Evolutionary conservation across 2,888 invertebrate genomes (phyloP).

Genomic region (Lathronympha strigana): DNA sequence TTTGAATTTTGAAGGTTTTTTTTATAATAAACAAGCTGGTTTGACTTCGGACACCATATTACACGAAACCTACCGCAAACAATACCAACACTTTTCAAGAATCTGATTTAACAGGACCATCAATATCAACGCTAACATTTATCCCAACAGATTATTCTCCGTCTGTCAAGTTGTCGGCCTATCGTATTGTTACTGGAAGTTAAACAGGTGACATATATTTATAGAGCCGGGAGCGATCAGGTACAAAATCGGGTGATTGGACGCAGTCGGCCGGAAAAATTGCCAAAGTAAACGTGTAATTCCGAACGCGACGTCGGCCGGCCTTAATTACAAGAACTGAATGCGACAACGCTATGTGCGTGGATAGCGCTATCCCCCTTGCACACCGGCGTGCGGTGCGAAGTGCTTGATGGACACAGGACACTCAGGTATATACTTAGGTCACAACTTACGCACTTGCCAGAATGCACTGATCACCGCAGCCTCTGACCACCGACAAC

Average conservation of each 20-base stretch:
- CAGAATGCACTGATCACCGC: too few species aligned
- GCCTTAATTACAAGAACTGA: too few species aligned
- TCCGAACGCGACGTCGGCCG: neutral
- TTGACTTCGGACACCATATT: too few species aligned
- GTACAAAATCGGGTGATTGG: slow-evolving; percentile 51
- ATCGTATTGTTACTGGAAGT: slow-evolving; percentile 26
- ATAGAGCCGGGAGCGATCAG: slow-evolving; percentile 40
- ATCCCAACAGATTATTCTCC: slow-evolving; percentile 10
- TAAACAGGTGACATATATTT: slow-evolving; percentile 46
- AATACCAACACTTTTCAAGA: neutral
- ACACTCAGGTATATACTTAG: too few species aligned
- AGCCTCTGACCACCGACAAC: too few species aligned
- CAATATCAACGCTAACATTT: slow-evolving; percentile 1
- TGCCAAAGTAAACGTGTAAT: slow-evolving; percentile 38
- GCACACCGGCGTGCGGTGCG: too few species aligned
- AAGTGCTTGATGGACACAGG: too few species aligned
- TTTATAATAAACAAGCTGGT: too few species aligned
- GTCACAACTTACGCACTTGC: too few species aligned
- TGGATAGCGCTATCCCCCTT: too few species aligned
- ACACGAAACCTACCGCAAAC: neutral
- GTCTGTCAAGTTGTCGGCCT: slow-evolving; percentile 20
- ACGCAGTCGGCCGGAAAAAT: slow-evolving; percentile 52
- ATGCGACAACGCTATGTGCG: too few species aligned
- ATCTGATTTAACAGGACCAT: slow-evolving; percentile 15
- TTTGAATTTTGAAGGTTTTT: too few species aligned